Evolutionary conservation across 1,140 invertebrate species (phyloP).

Genomic region (Euborellia annulipes): DNA sequence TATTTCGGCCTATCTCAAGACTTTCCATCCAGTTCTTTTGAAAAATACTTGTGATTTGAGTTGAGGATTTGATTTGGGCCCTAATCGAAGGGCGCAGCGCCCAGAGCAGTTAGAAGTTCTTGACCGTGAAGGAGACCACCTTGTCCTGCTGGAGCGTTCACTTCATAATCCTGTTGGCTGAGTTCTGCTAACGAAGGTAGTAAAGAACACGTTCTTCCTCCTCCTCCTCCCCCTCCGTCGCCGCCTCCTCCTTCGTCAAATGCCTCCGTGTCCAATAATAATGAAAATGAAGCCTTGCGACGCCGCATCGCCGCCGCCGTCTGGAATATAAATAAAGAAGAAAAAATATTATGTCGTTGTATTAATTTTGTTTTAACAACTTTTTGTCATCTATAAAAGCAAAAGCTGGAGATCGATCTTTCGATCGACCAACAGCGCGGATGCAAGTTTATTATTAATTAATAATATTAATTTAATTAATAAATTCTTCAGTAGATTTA

Average conservation of each 20-base stretch:
- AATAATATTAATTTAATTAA: too few relatives aligned
- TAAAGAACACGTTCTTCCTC: constrained; percentile 10
- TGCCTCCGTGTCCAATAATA: background rate
- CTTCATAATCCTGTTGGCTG: constrained; percentile 36
- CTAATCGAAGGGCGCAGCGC: constrained; percentile 15
- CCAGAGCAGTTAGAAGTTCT: constrained; percentile 34
- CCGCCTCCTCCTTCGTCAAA: background rate
- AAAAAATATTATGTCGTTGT: too few relatives aligned
- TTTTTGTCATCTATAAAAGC: too few relatives aligned
- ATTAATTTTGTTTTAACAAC: too few relatives aligned
- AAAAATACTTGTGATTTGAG: constrained; percentile 10
- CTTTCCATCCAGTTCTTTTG: constrained; percentile 10
- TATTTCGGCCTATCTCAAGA: too few relatives aligned
- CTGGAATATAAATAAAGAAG: background rate
- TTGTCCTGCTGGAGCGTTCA: constrained; percentile 32
- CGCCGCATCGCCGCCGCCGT: background rate
- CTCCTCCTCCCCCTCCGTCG: background rate
- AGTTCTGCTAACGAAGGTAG: constrained; percentile 32
- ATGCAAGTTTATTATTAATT: too few relatives aligned
- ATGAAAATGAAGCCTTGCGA: background rate
- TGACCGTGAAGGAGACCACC: constrained; percentile 30
- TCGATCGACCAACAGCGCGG: too few relatives aligned
- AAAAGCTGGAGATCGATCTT: too few relatives aligned
- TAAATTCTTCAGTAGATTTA: too few relatives aligned
- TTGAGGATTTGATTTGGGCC: constrained; percentile 7